Percentiles rank a stretch among this genome's conserved stretches.
Evolutionary conservation across 2,888 invertebrate genomes (phyloP).

Genomic region (Drosophila greeni): DNA sequence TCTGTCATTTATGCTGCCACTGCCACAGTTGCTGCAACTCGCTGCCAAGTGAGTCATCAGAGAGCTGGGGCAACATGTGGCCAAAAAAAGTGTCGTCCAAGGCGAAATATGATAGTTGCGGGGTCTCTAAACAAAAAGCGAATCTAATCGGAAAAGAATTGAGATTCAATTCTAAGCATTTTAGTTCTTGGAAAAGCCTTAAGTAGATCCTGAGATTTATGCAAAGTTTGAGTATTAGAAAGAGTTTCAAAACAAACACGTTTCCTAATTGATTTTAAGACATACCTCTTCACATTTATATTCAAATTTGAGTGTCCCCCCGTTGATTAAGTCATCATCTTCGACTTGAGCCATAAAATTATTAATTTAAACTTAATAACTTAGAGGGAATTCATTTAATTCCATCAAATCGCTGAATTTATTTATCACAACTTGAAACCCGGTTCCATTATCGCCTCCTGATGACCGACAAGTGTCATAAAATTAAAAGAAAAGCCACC

Average conservation of each 20-base stretch:
- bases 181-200: not conserved
- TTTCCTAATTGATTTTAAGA: not conserved
- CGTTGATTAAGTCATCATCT: slow-evolving; percentile 11
- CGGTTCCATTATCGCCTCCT: slow-evolving; percentile 23
- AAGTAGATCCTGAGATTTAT: not conserved
- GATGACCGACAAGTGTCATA: slow-evolving; percentile 25
- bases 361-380: slow-evolving; percentile 25
- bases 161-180: not conserved
- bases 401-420: slow-evolving; percentile 6
- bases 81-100: not conserved
- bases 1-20: slow-evolving; percentile 44
- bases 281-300: not conserved
- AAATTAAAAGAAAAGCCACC: slow-evolving; percentile 9
- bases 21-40: slow-evolving; percentile 37
- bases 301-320: not conserved
- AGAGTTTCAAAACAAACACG: not conserved
- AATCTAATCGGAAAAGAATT: not conserved
- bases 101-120: slow-evolving; percentile 10
- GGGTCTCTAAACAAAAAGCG: not conserved
- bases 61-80: slow-evolving; percentile 14
- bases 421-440: slow-evolving; percentile 16
- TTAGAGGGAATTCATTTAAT: slow-evolving; percentile 2
- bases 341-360: slow-evolving; percentile 7
- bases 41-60: slow-evolving; percentile 56
- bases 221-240: not conserved